phyloP scores from a whole-genome alignment of 2,113 vertebrate genomes.

The Bufo gargarizans region DNA sequence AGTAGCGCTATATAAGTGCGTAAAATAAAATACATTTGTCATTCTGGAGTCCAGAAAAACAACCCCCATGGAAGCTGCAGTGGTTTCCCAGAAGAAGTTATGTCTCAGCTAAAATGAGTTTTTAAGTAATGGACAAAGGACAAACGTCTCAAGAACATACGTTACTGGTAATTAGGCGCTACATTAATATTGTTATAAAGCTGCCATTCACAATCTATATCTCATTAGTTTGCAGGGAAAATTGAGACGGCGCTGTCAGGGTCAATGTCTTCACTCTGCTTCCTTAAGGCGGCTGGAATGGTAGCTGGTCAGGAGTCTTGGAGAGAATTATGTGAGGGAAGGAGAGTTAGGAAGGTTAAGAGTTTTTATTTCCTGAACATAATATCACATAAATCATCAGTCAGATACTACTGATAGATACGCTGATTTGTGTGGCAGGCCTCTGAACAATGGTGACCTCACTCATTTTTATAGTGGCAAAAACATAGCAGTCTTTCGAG shows the following conservation, averaged over 20 bases:
- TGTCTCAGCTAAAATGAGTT: no score
- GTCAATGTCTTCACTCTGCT: background rate
- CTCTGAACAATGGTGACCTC: background rate
- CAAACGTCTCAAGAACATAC: no score
- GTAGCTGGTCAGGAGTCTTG: background rate
- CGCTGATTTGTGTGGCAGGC: background rate
- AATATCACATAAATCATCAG: background rate
- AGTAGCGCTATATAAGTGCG: no score
- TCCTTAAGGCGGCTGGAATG: background rate
- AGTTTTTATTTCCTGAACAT: conserved; percentile 4
- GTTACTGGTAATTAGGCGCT: no score
- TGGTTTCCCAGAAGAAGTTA: no score
- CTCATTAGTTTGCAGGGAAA: background rate
- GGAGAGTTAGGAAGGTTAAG: background rate
- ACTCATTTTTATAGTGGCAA: background rate
- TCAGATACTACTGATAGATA: background rate
- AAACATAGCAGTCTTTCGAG: background rate
- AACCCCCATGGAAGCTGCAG: no score
- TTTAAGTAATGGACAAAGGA: no score
- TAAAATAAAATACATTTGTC: background rate
- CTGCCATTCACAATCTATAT: background rate
- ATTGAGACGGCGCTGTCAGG: background rate
- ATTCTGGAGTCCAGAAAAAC: no score
- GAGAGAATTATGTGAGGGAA: background rate
- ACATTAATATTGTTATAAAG: background rate